phyloP scores from a whole-genome alignment of 1,140 invertebrate genomes.

The Aphaenogaster floridana region DNA sequence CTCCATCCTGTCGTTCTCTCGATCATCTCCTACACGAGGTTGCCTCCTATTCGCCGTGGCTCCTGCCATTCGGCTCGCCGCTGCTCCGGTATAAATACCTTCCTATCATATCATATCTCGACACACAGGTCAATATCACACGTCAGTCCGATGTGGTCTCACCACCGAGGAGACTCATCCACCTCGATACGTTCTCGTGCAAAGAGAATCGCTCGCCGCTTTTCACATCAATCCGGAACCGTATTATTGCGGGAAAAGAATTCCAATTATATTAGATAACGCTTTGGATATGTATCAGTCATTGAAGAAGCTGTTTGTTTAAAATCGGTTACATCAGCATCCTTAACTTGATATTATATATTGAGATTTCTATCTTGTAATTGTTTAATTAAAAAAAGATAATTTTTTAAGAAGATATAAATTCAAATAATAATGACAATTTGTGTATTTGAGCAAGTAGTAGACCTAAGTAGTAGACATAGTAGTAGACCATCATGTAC shows the following conservation, averaged over 20 bases:
- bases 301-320: background rate
- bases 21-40: conserved; percentile 54
- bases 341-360: background rate
- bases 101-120: conserved; percentile 75
- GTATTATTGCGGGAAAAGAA: conserved; percentile 41
- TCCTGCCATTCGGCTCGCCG: conserved; percentile 46
- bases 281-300: background rate
- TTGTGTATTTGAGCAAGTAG: background rate
- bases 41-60: conserved; percentile 46
- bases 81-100: conserved; percentile 73
- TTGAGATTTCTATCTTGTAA: background rate
- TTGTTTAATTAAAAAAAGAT: background rate
- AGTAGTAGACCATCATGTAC: background rate
- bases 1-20: conserved; percentile 44
- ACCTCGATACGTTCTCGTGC: conserved; percentile 40
- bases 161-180: conserved; percentile 65
- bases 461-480: too few relatives aligned
- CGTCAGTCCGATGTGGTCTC: conserved; percentile 75
- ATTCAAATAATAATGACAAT: background rate
- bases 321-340: conserved; percentile 1
- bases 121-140: conserved; percentile 74
- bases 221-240: conserved; percentile 46
- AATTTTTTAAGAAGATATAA: background rate
- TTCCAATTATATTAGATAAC: conserved; percentile 19
- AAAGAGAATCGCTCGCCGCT: conserved; percentile 55